Evolutionary conservation across 2,888 invertebrate species (phyloP).

Genomic region (Branchellion lobata): DNA sequence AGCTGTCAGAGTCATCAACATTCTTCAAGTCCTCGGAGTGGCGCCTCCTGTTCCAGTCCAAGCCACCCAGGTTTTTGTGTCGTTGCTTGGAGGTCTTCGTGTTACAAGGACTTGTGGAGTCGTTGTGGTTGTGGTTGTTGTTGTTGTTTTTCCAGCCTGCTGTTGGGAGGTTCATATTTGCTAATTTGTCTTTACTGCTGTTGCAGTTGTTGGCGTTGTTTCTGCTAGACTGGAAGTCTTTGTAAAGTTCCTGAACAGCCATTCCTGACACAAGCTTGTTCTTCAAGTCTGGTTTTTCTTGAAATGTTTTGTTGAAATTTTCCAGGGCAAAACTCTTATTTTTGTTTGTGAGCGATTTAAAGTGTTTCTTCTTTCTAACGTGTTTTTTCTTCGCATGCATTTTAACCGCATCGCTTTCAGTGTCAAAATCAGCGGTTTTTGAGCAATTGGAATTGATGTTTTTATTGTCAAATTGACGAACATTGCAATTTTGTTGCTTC

Average conservation of each 20-base stretch:
- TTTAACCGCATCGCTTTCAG: background rate
- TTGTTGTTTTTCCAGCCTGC: too few species aligned
- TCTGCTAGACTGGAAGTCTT: background rate
- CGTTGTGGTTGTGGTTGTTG: too few species aligned
- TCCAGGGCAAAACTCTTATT: too few species aligned
- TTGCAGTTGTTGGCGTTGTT: background rate
- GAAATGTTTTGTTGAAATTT: background rate
- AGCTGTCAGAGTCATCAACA: background rate
- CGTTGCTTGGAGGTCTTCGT: too few species aligned
- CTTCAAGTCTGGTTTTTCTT: background rate
- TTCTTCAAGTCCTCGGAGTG: too few species aligned
- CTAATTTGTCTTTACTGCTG: too few species aligned
- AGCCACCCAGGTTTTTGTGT: too few species aligned
- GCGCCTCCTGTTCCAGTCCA: too few species aligned
- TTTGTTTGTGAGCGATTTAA: too few species aligned
- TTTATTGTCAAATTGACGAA: background rate
- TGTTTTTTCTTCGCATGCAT: background rate
- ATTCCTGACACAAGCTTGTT: background rate
- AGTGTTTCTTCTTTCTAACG: background rate
- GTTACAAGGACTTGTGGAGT: too few species aligned
- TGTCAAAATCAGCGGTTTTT: background rate
- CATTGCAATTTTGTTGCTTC: background rate
- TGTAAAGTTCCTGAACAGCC: background rate
- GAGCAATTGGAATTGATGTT: constrained; percentile 9
- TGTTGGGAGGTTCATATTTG: too few species aligned